These are phyloP conservation scores for Acanthosepion lycidas DNA, from an alignment of 2,888 invertebrate species.

Conservation along the genomic window DNA sequence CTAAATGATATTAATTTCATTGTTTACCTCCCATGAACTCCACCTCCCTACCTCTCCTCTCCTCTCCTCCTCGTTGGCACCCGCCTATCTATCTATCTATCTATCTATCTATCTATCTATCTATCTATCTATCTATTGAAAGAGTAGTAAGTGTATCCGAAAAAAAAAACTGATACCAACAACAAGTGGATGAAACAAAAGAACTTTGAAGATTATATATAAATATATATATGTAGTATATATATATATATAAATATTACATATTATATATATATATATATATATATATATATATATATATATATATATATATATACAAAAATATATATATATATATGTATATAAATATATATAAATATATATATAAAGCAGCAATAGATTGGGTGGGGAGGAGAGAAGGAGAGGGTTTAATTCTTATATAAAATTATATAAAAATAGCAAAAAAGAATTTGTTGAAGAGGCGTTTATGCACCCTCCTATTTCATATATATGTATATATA, in stretches of 20 bases:
- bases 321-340: too few species aligned
- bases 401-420: background rate
- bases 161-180: too few species aligned
- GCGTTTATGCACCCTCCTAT: too few species aligned
- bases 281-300: too few species aligned
- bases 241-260: too few species aligned
- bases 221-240: too few species aligned
- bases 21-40: slow-evolving; percentile 10
- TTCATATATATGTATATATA: too few species aligned
- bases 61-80: background rate
- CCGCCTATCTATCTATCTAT: background rate
- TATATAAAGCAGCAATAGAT: background rate
- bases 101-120: background rate
- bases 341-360: too few species aligned
- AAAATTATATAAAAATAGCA: background rate
- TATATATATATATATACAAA: too few species aligned
- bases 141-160: background rate
- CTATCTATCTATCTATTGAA: background rate
- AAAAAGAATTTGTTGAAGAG: too few species aligned
- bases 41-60: slow-evolving; percentile 24
- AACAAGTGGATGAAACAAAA: background rate
- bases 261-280: too few species aligned
- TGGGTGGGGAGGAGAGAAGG: background rate
- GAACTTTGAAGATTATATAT: too few species aligned
- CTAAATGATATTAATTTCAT: background rate